Evolutionary conservation across 2,888 invertebrate genomes (phyloP), one percentile per base, ranked within the genome.

Genomic region (Augochlorella aurata): DNA sequence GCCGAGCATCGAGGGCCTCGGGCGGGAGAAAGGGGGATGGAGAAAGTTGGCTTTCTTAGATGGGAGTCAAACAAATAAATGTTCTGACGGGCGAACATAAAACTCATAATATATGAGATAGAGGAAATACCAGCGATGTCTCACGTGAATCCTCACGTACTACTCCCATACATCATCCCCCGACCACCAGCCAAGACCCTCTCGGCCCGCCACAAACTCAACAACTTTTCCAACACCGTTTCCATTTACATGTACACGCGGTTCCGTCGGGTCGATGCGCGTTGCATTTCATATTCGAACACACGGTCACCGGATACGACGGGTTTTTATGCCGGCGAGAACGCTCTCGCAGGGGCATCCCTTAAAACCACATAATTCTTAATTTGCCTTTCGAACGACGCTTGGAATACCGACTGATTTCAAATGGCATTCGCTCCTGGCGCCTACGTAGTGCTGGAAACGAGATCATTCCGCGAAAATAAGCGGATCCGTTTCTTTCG

Each of bases 41-140:
- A 52, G 81, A 77, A 77, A 84, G 82, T 84, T 80, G 85, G 85
- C 84, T 87, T 89, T 85, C 89, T 87, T 84, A 83, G 88, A 71
- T 83, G 85, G 73, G 88, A 90, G 89, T 89, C 90, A 87, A 88
- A 90, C 90, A 89, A 91, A 91, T 91, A 90, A 91, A 90, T 88
- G 89, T 90, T 90, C 87, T 88, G 91, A 91, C 90, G 89, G 90
- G 87, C 90, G 90, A 89, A 88, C 90, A 89, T 90, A 89, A 92
- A 92, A 90, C 90, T 90, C 88, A 89, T 91, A 90, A 91, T 91
- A 90, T 91, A 92, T 91, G 90, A 90, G 90, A 90, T 89, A 88
- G 88, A 90, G 91, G 90, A 90, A 91, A 92, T 90, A 90, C 89
- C 87, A 77, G 84, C 88, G 89, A 91, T 91, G 89, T 90, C 88